Evolutionary conservation across 2,888 invertebrate genomes (phyloP), one percentile per base, ranked within the genome.

Genomic region (Rhingia campestris): DNA sequence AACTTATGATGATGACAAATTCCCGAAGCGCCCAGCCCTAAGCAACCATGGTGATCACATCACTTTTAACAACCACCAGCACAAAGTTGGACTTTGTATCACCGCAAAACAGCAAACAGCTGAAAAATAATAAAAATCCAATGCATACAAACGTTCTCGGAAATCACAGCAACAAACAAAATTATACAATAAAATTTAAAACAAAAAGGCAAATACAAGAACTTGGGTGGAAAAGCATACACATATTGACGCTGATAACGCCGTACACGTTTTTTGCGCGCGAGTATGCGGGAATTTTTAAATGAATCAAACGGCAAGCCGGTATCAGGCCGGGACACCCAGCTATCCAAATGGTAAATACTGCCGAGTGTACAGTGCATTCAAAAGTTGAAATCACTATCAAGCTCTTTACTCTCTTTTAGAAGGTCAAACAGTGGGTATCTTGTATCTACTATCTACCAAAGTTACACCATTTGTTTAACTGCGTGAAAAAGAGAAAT

Each of bases 371-470:
- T 54, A 54, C 37, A 54, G 37, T 37, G 37, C 33, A 54, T 10
- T 37, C 14, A 37, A 54, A 54, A 54, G 35, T 37, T 54, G 22
- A 30, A 49, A 30, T 7, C 30, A 49, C 30, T 30, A 22, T 30
- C 49, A 22, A 10, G 4, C 10, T 6, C 4, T 14, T 47, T 22
- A 6, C 10, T 49, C 49, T n/a, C 49, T 32, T 22, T 22, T 30
- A 49, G 49, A 49, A 49, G 49, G 49, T 49, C 49, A 49, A 49
- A 49, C 30, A 30, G 22, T 22, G 22, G 22, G 22, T 22, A 22
- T 22, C 22, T 22, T 22, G 22, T 22, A 22, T 22, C 22, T 22
- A 22, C 22, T 22, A 22, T 22, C 22, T 22, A 22, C 22, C 22
- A 22, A 22, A 14, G 49, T 10, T 49, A 30, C 49, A 22, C 22